Evolutionary conservation across 2,888 invertebrate species (phyloP).

Genomic region (Xylocampa areola): DNA sequence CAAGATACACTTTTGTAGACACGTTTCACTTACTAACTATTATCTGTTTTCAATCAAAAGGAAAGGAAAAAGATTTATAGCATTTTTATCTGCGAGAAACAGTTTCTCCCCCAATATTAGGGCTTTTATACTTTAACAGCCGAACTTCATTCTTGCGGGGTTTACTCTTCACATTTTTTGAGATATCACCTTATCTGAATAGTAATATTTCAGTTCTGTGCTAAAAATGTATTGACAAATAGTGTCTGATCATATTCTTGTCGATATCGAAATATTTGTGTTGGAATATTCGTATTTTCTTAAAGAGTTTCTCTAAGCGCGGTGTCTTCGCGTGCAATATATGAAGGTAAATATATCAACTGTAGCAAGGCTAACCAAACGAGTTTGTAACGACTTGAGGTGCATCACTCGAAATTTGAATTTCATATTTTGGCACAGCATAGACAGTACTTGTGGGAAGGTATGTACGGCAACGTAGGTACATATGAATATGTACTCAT

Average conservation of each 20-base stretch:
- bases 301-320: conserved; percentile 10
- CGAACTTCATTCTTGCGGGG: conserved; percentile 13
- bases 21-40: conserved; percentile 37
- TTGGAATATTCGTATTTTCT: conserved; percentile 41
- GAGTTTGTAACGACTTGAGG: conserved; percentile 79
- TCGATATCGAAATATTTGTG: conserved; percentile 31
- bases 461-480: conserved; percentile 17
- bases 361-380: conserved; percentile 68
- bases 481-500: conserved; percentile 32
- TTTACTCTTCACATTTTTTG: not conserved
- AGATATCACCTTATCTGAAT: conserved; percentile 1
- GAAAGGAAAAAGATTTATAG: conserved; percentile 51
- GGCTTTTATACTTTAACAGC: conserved; percentile 31
- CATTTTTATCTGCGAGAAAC: conserved; percentile 42
- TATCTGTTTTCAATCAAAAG: conserved; percentile 50
- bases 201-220: not conserved
- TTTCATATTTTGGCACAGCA: conserved; percentile 70
- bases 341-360: conserved; percentile 60
- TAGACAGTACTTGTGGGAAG: conserved; percentile 60
- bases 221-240: not conserved
- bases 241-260: not conserved
- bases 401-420: conserved; percentile 73
- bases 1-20: conserved; percentile 35
- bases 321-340: conserved; percentile 34
- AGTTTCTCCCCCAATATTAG: conserved; percentile 34